Evolutionary conservation across 2,113 vertebrate species (phyloP).

Genomic region (Salvelinus sp.): DNA sequence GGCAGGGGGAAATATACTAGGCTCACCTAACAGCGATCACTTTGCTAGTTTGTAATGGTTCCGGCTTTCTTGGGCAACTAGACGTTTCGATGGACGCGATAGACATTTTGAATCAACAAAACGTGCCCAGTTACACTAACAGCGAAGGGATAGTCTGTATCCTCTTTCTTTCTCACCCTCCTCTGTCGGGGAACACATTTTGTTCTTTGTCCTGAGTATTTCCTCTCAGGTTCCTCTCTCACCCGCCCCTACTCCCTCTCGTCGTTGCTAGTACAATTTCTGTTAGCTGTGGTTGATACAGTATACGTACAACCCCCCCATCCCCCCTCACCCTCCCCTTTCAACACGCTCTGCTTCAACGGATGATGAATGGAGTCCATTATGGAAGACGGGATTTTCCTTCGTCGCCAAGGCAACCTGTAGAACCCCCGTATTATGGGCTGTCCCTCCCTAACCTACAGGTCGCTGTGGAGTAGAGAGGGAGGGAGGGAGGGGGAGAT

Average conservation of each 20-base stretch:
- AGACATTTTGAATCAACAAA: too few species aligned
- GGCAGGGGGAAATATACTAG: too few species aligned
- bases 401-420: neutral
- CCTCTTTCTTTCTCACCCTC: neutral
- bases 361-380: neutral
- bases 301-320: too few species aligned
- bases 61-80: too few species aligned
- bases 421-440: neutral
- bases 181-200: too few species aligned
- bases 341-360: neutral
- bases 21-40: too few species aligned
- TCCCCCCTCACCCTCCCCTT: neutral
- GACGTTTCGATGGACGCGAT: too few species aligned
- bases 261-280: neutral
- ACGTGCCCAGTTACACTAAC: too few species aligned
- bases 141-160: neutral
- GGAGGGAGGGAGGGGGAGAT: neutral
- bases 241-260: neutral
- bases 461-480: neutral
- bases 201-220: too few species aligned
- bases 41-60: too few species aligned
- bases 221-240: neutral
- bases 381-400: neutral
- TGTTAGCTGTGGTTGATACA: too few species aligned
- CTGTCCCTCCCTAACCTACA: neutral